Conservation (phyloP, 2,888 invertebrate species). For the Melanargia galathea region DNA sequence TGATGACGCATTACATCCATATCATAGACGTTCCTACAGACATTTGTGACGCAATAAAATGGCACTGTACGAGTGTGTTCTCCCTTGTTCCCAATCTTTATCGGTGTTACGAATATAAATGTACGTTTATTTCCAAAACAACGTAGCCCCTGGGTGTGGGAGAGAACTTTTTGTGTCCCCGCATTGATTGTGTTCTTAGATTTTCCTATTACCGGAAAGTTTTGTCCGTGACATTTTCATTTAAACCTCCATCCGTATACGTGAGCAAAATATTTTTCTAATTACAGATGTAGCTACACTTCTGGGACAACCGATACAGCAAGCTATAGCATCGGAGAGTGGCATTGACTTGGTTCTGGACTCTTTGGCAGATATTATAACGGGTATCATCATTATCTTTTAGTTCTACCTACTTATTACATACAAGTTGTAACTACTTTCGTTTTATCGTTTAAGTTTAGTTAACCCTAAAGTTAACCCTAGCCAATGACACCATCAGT, state of each 20-base stretch:
- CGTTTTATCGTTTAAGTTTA: too few species aligned
- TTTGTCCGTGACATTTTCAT: constrained; percentile 3
- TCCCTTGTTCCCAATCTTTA: constrained; percentile 13
- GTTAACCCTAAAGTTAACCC: too few species aligned
- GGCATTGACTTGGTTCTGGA: constrained; percentile 89
- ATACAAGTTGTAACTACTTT: too few species aligned
- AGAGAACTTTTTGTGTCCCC: constrained; percentile 3
- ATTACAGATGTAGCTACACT: constrained; percentile 86
- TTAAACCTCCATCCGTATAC: neutral
- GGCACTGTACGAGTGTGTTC: constrained; percentile 1
- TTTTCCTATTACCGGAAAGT: constrained; percentile 3
- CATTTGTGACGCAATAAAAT: constrained; percentile 28
- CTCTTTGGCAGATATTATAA: constrained; percentile 86
- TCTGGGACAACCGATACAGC: constrained; percentile 89
- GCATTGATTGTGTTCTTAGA: constrained; percentile 6
- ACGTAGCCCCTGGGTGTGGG: constrained; percentile 10
- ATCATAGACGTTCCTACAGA: constrained; percentile 22
- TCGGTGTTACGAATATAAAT: constrained; percentile 6
- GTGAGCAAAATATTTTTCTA: neutral
- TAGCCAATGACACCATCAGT: too few species aligned
- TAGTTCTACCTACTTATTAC: too few species aligned
- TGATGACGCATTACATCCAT: constrained; percentile 31
- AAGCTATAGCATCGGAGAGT: constrained; percentile 87
- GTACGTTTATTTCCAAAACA: constrained; percentile 16
- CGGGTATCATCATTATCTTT: too few species aligned